Conservation (phyloP, 1,140 invertebrate genomes). For the Drosophila nasuta region DNA sequence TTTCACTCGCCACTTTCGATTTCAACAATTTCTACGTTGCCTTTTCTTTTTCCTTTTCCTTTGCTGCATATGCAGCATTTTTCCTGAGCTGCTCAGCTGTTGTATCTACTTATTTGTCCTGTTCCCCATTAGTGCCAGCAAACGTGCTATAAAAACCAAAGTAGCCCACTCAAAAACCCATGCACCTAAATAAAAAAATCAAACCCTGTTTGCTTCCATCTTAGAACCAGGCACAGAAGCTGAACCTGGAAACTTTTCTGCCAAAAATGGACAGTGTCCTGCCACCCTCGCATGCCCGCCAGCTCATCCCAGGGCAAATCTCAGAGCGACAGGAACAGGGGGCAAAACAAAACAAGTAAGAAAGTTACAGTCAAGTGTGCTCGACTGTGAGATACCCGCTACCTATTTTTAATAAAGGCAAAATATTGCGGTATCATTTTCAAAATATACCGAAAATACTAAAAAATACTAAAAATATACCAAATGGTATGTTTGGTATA, state of each 20-base stretch:
- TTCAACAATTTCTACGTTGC: conserved; percentile 5
- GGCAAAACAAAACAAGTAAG: not conserved
- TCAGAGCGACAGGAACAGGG: not conserved
- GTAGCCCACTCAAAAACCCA: conserved; percentile 74
- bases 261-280: conserved; percentile 52
- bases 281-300: not conserved
- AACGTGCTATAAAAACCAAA: conserved; percentile 63
- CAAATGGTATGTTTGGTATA: no score
- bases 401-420: no score
- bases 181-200: conserved; percentile 37
- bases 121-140: conserved; percentile 16
- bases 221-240: conserved; percentile 18
- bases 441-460: no score
- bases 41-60: not conserved
- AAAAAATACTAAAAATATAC: no score
- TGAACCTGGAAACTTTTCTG: conserved; percentile 42
- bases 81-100: conserved; percentile 9
- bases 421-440: no score
- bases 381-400: no score
- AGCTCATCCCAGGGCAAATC: not conserved
- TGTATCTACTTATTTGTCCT: conserved; percentile 11
- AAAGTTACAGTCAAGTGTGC: no score
- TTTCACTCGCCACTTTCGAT: conserved; percentile 36
- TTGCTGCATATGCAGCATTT: conserved; percentile 2
- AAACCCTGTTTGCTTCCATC: conserved; percentile 35